Percentiles rank a stretch among this genome's conserved stretches.
Evolutionary conservation across 2,797 vertebrate species (phyloP).

Genomic region (Rhyacichthys aspro): DNA sequence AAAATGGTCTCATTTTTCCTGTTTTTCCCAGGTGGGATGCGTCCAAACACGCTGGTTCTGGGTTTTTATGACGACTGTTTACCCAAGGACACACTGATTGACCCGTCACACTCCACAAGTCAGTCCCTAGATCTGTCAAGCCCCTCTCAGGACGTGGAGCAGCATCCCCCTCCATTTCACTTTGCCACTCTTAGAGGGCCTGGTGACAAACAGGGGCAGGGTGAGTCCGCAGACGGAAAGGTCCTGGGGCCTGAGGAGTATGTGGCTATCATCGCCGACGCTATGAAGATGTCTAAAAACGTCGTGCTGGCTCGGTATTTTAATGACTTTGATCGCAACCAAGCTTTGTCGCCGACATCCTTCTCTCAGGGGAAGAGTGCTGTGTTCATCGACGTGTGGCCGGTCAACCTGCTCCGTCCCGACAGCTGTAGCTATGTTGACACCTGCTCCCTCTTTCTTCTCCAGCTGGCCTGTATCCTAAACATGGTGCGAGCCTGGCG

Average conservation of each 20-base stretch:
- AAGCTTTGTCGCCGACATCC: constrained; percentile 46
- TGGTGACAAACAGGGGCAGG: constrained; percentile 11
- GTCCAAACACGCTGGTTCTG: constrained; percentile 89
- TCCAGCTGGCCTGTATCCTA: constrained; percentile 90
- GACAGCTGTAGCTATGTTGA: constrained; percentile 90
- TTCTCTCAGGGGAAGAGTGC: constrained; percentile 28
- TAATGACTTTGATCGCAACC: constrained; percentile 78
- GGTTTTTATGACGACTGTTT: constrained; percentile 85
- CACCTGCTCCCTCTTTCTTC: constrained; percentile 90
- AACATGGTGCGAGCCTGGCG: constrained; percentile 90
- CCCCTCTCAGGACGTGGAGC: constrained; percentile 33
- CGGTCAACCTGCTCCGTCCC: constrained; percentile 87
- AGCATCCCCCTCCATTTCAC: constrained; percentile 58
- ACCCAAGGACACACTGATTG: constrained; percentile 80
- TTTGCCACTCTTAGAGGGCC: constrained; percentile 73
- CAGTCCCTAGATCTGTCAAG: constrained; percentile 29
- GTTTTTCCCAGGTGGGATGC: constrained; percentile 85
- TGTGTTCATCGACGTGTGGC: constrained; percentile 88
- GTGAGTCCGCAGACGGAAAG: constrained; percentile 63
- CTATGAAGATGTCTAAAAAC: constrained; percentile 92
- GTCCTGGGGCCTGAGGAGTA: constrained; percentile 83
- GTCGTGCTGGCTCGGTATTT: constrained; percentile 88
- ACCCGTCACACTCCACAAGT: constrained; percentile 41
- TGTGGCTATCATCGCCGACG: constrained; percentile 86
- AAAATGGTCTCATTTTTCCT: not conserved